Percentiles rank a stretch among this genome's conserved stretches.
Conservation (phyloP, 2,888 invertebrate genomes). For the Cephus pygmeus region DNA sequence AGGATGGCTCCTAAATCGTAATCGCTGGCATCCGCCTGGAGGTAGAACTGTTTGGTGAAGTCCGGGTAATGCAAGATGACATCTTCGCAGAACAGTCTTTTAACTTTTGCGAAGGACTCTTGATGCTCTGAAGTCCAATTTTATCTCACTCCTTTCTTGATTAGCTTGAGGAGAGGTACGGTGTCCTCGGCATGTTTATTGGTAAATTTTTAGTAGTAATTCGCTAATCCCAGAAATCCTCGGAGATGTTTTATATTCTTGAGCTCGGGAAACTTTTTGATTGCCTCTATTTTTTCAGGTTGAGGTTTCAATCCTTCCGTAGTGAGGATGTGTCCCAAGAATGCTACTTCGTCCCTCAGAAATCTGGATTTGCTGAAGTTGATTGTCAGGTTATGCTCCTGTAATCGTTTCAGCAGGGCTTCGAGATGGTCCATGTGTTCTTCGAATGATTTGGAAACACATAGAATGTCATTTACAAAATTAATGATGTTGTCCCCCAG, state of each 20-base stretch:
- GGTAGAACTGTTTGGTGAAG: slow-evolving; percentile 7
- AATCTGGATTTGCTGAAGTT: no score
- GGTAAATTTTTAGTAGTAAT: slow-evolving; percentile 21
- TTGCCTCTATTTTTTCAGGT: slow-evolving; percentile 19
- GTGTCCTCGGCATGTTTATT: slow-evolving; percentile 8
- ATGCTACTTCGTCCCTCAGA: no score
- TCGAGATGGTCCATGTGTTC: no score
- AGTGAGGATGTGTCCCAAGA: slow-evolving; percentile 2
- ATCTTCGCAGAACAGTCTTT: slow-evolving; percentile 21
- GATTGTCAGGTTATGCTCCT: no score
- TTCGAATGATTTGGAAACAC: no score
- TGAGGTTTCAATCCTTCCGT: slow-evolving; percentile 16
- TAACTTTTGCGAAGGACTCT: slow-evolving; percentile 22
- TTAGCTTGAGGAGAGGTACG: slow-evolving; percentile 21
- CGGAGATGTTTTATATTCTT: slow-evolving; percentile 18
- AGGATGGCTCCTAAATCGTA: slow-evolving; percentile 21
- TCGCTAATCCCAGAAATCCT: slow-evolving; percentile 20
- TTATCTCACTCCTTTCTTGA: slow-evolving; percentile 21
- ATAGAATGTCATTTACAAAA: no score
- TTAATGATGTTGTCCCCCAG: no score
- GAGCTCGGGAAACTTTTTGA: slow-evolving; percentile 10
- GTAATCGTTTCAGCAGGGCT: no score
- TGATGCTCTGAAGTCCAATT: slow-evolving; percentile 21
- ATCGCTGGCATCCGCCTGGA: slow-evolving; percentile 27
- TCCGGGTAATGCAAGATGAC: slow-evolving; percentile 9